Evolutionary conservation across 2,797 vertebrate genomes (phyloP).

Genomic region (Melanogrammus aeglefinus): DNA sequence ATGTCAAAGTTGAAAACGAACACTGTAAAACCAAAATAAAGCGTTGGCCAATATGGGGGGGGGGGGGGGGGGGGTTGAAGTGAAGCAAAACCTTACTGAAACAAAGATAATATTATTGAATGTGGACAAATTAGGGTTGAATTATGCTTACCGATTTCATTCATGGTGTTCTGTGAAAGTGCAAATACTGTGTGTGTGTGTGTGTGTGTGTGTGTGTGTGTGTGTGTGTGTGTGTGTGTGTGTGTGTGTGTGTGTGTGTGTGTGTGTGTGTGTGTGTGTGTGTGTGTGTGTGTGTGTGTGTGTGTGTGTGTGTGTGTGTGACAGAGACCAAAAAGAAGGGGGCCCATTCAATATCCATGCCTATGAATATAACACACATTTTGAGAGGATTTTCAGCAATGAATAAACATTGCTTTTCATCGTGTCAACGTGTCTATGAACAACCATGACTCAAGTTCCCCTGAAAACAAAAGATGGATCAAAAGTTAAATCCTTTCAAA

Average conservation of each 20-base stretch:
- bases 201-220: not conserved
- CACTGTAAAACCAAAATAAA: not conserved
- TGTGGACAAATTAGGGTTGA: not conserved
- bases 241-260: not conserved
- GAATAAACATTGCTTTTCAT: not conserved
- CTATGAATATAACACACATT: not conserved
- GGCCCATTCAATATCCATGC: too few species aligned
- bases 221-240: not conserved
- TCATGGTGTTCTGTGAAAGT: not conserved
- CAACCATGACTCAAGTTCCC: not conserved
- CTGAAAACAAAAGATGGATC: slow-evolving; percentile 3
- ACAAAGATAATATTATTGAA: not conserved
- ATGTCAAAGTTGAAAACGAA: not conserved
- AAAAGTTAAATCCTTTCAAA: not conserved
- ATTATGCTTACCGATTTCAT: not conserved
- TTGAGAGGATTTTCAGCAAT: not conserved
- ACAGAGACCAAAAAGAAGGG: not conserved
- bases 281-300: slow-evolving; percentile 1
- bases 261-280: not conserved
- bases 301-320: not conserved
- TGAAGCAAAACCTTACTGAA: not conserved
- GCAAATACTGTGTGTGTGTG: not conserved
- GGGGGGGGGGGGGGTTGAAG: too few species aligned
- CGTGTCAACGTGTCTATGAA: not conserved
- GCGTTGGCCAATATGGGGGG: too few species aligned